Evolutionary conservation across 1,140 invertebrate genomes (phyloP).

Genomic region (Drosophila leontia): DNA sequence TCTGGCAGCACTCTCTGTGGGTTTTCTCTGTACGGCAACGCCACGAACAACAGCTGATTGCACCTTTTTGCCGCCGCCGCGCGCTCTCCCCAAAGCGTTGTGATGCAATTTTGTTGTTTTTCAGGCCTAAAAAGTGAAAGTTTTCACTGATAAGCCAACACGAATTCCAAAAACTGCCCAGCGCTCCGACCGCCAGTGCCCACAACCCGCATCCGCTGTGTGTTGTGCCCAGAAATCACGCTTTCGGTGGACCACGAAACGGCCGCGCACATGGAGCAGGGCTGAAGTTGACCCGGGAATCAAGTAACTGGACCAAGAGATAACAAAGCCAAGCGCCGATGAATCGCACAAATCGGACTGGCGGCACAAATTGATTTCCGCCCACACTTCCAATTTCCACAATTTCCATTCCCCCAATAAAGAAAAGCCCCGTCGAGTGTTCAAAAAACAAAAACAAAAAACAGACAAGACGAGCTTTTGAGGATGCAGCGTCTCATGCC

Average conservation of each 20-base stretch:
- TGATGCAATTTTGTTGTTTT: conserved; percentile 77
- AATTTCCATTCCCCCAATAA: conserved; percentile 4
- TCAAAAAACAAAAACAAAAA: not conserved
- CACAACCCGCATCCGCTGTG: not conserved
- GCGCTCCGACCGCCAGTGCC: no score
- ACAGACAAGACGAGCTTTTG: not conserved
- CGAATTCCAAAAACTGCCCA: conserved; percentile 6
- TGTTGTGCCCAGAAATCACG: not conserved
- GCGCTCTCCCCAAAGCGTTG: conserved; percentile 41
- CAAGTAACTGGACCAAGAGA: not conserved
- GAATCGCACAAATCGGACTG: conserved; percentile 17
- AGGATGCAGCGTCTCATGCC: conserved; percentile 67
- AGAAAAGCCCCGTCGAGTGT: not conserved
- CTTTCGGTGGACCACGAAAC: not conserved
- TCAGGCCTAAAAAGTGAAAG: conserved; percentile 65
- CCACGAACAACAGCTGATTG: conserved; percentile 18
- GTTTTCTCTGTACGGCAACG: not conserved
- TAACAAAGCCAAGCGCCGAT: conserved; percentile 46
- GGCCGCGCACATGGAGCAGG: conserved; percentile 20
- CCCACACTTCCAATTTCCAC: conserved; percentile 7
- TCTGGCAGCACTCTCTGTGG: not conserved
- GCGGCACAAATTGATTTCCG: conserved; percentile 6
- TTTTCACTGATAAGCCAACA: conserved; percentile 43
- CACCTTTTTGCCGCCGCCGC: conserved; percentile 31
- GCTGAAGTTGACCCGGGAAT: conserved; percentile 10